Conservation (phyloP, 2,797 vertebrate species). For the Falco novaeseelandiae region DNA sequence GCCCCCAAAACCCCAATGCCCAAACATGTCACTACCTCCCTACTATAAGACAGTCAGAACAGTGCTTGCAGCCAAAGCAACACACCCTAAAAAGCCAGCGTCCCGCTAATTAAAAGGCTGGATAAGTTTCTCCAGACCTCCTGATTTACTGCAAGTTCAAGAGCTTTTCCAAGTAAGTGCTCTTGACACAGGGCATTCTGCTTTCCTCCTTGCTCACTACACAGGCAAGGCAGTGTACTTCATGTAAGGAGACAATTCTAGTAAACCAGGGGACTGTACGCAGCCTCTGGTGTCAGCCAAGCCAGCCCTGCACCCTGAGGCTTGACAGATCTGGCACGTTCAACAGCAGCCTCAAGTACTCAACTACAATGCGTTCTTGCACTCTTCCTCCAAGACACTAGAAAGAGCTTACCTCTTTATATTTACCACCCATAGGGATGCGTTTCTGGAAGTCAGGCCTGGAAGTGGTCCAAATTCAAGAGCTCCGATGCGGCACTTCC, state of each 20-base stretch:
- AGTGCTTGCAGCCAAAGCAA: neutral
- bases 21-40: neutral
- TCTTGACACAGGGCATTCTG: conserved; percentile 18
- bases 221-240: neutral
- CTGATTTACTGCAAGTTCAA: conserved; percentile 32
- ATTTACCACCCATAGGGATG: conserved; percentile 25
- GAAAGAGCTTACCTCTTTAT: conserved; percentile 45
- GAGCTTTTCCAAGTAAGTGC: conserved; percentile 42
- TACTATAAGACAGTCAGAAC: neutral
- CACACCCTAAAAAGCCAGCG: neutral
- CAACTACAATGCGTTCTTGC: neutral
- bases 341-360: neutral
- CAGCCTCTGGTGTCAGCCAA: neutral
- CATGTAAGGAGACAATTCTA: neutral
- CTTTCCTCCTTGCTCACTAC: neutral
- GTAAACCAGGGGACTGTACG: neutral
- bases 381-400: neutral
- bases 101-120: neutral
- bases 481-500: neutral
- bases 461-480: neutral
- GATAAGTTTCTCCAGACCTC: neutral
- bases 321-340: neutral
- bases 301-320: neutral
- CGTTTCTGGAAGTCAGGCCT: conserved; percentile 7
- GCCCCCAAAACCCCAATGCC: neutral